These are phyloP conservation scores for Epinephelus malabaricus DNA, from an alignment of 2,797 vertebrate genomes.

Conservation along the genomic window DNA sequence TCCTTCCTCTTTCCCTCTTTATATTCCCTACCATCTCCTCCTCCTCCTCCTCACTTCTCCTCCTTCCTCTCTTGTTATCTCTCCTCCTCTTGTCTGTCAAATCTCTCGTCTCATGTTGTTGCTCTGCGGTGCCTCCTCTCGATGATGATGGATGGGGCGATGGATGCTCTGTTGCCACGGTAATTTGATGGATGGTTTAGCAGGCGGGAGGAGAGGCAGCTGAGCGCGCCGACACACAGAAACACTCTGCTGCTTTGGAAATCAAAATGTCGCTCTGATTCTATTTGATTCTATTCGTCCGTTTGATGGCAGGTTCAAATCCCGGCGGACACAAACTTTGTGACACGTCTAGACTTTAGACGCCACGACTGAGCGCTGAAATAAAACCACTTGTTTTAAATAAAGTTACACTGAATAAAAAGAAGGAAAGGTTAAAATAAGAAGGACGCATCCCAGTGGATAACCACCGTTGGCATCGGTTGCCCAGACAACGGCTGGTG, in stretches of 20 bases:
- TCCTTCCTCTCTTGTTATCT: background rate
- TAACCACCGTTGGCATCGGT: background rate
- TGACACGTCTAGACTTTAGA: background rate
- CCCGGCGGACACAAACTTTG: background rate
- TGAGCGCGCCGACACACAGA: background rate
- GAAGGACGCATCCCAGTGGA: background rate
- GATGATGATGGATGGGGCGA: conserved; percentile 49
- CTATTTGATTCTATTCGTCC: conserved; percentile 4
- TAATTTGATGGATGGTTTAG: conserved; percentile 59
- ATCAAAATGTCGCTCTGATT: conserved; percentile 3
- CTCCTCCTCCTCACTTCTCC: background rate
- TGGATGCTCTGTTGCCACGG: conserved; percentile 46
- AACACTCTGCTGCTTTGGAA: conserved; percentile 14
- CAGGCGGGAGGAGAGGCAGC: background rate
- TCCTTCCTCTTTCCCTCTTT: too few species aligned
- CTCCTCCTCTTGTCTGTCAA: conserved; percentile 18
- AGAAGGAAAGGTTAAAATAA: background rate
- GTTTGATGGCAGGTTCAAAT: conserved; percentile 11
- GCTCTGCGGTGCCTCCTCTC: conserved; percentile 12
- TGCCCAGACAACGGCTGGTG: conserved; percentile 9
- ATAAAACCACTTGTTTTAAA: background rate
- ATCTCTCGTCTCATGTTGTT: background rate
- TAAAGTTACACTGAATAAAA: conserved; percentile 2
- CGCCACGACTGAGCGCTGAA: background rate
- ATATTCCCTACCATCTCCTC: background rate